Evolutionary conservation across 2,113 vertebrate genomes (phyloP), one percentile per base, ranked within the genome.

Genomic region (Otolemur garnettii): DNA sequence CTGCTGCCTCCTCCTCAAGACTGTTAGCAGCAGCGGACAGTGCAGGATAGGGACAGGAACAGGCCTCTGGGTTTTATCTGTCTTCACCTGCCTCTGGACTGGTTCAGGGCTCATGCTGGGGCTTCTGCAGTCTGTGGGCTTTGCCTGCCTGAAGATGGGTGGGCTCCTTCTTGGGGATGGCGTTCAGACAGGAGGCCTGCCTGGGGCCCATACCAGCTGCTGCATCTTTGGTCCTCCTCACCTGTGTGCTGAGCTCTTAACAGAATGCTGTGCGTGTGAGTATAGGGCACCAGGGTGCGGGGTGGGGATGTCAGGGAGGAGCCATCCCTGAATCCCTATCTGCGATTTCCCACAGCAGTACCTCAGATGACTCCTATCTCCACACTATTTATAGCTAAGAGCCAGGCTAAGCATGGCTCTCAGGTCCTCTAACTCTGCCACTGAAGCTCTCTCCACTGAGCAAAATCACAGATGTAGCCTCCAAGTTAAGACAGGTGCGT

Each of bases 331-430:
- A 45, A 3, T 35, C 69, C 74, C 74, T 55, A 11, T 21, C 71
- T 71, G 30, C 2, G 3, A 42, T 81, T 90, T 26, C 75, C 66
- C 50, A 12, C 50, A 80, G 59, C 26, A 33, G 30, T 59, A 64
- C 74, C 94, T 87, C 81, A 21, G 60, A 81, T 64, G 81, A 83
- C 90, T 90, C 71, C 72, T 57, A 15, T 35, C 55, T 71, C 66
- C 8, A 57, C 45, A 19, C 93, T 92, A 33, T 95, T 96, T 89
- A 96, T 90, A 90, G 75, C 92, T 28, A 14, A 88, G 72, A 89
- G 66, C 53, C 83, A 81, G 78, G 74, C 89, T 45, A 30, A 90
- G 35, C 28, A 10, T 68, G 55, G 33, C 59, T 71, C 55, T 53
- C 62, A 17, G 88, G 72, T 81, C 91, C 68, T 82, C 10, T 50